Evolutionary conservation across 2,797 vertebrate genomes (phyloP), one percentile per base, ranked within the genome.

Genomic region (Propithecus perrieri): DNA sequence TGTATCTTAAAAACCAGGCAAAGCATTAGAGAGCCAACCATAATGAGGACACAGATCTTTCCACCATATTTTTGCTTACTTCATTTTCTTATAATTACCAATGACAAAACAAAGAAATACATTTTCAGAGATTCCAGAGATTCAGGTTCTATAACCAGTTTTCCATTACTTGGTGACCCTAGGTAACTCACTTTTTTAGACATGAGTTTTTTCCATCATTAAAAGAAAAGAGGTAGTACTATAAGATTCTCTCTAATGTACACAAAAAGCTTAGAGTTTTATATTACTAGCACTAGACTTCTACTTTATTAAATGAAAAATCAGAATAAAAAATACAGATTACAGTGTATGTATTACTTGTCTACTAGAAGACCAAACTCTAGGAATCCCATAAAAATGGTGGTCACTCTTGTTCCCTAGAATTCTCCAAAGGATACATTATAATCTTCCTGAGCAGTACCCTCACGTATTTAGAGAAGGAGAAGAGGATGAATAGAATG

Each of bases 361-460:
- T 85, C 85, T 76, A 26, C 18, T 79, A 15, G 72, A 84, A 92
- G 46, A 78, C 10, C n/a, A 15, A 92, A 92, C 14, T 80, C 43
- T 43, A 92, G 43, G 2, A 67, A 89, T n/a, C 22, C 24, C 38
- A 48, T 57, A 57, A 89, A 95, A 90, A 83, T n/a, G 8, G 22
- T 17, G n/a, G 35, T 57, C 78, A 78, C 26, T 79, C 13, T 18
- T 91, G 83, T 33, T 53, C 46, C 76, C 84, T 69, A 93, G 50
- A 83, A 74, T 78, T 94, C 46, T 95, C 74, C 91, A 89, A 85
- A 87, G 57, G 50, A 65, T 33, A 96, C 11, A 48, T 65, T 48
- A 63, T 43, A 43, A 28, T 80, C 50, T 96, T 67, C 69, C 41
- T 30, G 38, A 38, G 4, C 50, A 75, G 71, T n/a, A 87, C 4